A percentile compares a stretch with the other conserved stretches of the same genome.
Evolutionary conservation across 2,113 vertebrate species (phyloP).

Genomic region (Cyprinodon variegatus): DNA sequence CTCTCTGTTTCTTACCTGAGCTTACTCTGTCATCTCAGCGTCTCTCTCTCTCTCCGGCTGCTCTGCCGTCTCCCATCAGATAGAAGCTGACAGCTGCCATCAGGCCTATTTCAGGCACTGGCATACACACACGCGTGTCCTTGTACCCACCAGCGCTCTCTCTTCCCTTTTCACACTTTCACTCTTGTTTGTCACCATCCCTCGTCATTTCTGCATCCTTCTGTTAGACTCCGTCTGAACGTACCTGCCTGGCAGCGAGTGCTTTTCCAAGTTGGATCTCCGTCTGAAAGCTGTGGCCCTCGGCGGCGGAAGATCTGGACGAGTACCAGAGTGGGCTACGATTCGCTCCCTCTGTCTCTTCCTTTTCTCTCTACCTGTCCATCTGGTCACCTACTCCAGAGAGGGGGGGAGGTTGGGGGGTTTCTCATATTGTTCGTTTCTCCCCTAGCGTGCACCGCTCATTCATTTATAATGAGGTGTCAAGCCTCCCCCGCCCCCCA

Average conservation of each 20-base stretch:
- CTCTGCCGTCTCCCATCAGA: constrained; percentile 50
- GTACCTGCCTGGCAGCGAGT: constrained; percentile 31
- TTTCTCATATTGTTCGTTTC: constrained; percentile 37
- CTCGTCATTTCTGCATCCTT: constrained; percentile 41
- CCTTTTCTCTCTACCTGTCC: constrained; percentile 59
- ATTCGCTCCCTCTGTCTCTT: constrained; percentile 24
- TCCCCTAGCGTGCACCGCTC: constrained; percentile 48
- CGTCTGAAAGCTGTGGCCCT: constrained; percentile 36
- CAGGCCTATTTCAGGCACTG: constrained; percentile 68
- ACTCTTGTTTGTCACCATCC: constrained; percentile 47
- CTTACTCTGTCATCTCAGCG: constrained; percentile 48
- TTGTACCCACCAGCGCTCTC: not conserved
- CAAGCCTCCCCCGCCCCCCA: constrained; percentile 35
- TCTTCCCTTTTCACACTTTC: constrained; percentile 35
- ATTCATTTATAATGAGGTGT: constrained; percentile 75
- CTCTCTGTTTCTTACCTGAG: constrained; percentile 35
- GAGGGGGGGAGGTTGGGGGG: constrained; percentile 29
- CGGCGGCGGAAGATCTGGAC: constrained; percentile 46
- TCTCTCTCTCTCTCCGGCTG: constrained; percentile 33
- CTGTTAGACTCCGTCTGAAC: constrained; percentile 32
- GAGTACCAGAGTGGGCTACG: constrained; percentile 47
- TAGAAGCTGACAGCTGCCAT: constrained; percentile 68
- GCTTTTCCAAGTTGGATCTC: constrained; percentile 44
- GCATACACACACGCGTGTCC: constrained; percentile 9
- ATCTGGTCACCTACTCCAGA: constrained; percentile 42